These are phyloP conservation scores for Myodes glareolus DNA, from an alignment of 2,113 vertebrate genomes.

Conservation along the genomic window DNA sequence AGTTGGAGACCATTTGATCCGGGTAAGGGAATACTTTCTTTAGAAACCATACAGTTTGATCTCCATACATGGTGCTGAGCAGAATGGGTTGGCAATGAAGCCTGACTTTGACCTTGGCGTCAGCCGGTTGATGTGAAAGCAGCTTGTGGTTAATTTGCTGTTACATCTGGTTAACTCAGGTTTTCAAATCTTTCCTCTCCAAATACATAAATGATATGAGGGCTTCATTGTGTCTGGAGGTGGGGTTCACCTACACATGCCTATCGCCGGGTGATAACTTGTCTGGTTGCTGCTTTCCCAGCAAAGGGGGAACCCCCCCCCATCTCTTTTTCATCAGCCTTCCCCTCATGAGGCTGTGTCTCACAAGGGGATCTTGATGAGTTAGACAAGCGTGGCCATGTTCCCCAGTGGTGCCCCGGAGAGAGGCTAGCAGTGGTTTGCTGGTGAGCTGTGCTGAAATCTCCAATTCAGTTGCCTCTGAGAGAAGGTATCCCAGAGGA, in stretches of 20 bases:
- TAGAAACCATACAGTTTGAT: not conserved
- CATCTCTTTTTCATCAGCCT: not conserved
- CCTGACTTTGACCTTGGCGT: not conserved
- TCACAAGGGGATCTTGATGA: not conserved
- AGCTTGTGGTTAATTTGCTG: conserved; percentile 33
- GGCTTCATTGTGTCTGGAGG: not conserved
- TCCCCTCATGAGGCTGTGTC: not conserved
- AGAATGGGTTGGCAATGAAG: not conserved
- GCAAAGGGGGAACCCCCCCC: not conserved
- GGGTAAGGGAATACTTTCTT: not conserved
- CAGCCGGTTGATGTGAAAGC: not conserved
- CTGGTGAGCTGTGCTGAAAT: not conserved
- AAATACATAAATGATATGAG: not conserved
- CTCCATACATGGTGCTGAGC: not conserved
- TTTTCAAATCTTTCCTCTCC: conserved; percentile 28
- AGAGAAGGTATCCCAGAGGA: not conserved
- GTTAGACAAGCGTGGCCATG: not conserved
- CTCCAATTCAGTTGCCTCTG: not conserved
- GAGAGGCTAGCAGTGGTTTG: not conserved
- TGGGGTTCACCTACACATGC: not conserved
- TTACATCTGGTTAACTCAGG: not conserved
- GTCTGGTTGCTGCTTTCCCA: not conserved
- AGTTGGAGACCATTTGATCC: not conserved
- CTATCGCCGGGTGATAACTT: not conserved
- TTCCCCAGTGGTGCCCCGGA: not conserved